Base-by-base conservation (phyloP, 1,140 invertebrate genomes). In the Neuroterus valhalla region DNA sequence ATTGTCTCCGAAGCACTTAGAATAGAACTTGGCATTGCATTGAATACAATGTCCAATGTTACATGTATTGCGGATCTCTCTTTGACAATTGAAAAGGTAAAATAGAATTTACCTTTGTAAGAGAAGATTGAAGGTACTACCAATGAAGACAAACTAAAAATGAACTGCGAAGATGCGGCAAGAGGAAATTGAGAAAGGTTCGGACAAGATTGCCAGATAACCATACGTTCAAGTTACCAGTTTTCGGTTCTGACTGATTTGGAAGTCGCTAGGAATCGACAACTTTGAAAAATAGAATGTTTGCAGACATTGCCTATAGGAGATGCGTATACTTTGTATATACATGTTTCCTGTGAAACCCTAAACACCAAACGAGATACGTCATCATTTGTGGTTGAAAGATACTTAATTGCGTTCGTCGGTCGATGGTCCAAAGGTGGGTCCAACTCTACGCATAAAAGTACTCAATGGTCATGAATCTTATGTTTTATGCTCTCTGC, bases 401-500 rank as follows among this genome's bases (percentile, higher is more conserved):
- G 46, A 48, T 17, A 48, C 46, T 17, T 19, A n/a, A n/a, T n/a
- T 17, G 46, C 46, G 17, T 48, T 3, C 10, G 17, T 3, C 15
- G 17, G 17, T 4, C 14, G 46, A 15, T 48, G 17, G n/a, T 19
- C 17, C 4, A 19, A 48, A 17, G 46, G 46, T 48, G 46, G 46
- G 46, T 48, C 17, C 14, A 8, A 38, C 46, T 48, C 17, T 8
- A 48, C 46, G 46, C 46, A 48, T 8, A 48, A 5, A 5, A 48
- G 23, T 55, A 2, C 21, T 55, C 52, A 48, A 12, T 55, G 11
- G 52, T 55, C 52, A 23, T 55, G 52, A 55, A 55, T 52, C 50
- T 19, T 52, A 55, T 55, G 52, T 55, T 55, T 55, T 55, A 55
- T 55, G 52, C 21, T 55, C 23, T 55, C 23, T 31, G 23, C 55